Percentiles rank a stretch among this genome's conserved stretches.
These are phyloP conservation scores for Penelope pileata DNA, from an alignment of 2,113 vertebrate species.

Conservation along the genomic window DNA sequence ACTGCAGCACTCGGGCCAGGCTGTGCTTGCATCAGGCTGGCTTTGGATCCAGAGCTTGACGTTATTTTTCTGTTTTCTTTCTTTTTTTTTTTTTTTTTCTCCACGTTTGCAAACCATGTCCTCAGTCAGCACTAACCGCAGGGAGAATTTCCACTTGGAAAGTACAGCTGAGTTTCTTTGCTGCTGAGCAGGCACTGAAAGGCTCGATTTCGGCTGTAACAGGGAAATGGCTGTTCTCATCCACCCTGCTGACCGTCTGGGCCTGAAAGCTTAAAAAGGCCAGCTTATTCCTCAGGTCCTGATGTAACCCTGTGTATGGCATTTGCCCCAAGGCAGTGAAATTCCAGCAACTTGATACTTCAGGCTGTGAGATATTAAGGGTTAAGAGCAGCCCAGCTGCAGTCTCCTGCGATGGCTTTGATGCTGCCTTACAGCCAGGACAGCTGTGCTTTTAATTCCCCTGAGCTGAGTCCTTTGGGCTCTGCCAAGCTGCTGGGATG, in stretches of 20 bases:
- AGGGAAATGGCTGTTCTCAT: slow-evolving; percentile 57
- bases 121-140: slow-evolving; percentile 51
- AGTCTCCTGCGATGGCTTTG: not conserved
- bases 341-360: slow-evolving; percentile 17
- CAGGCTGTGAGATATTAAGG: not conserved
- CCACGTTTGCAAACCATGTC: not conserved
- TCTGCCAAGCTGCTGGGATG: not conserved
- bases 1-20: rapidly evolving
- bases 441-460: not conserved
- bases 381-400: not conserved
- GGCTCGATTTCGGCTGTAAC: not conserved
- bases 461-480: not conserved
- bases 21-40: not conserved
- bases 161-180: not conserved
- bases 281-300: slow-evolving; percentile 51
- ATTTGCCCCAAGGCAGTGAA: slow-evolving; percentile 36
- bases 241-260: not conserved
- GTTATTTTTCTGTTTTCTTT: not conserved
- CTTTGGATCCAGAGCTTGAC: not conserved
- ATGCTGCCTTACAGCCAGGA: not conserved
- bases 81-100: not conserved
- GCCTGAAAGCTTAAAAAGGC: slow-evolving; percentile 6
- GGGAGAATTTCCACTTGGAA: slow-evolving; percentile 54
- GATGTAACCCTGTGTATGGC: slow-evolving; percentile 24
- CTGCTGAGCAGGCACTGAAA: not conserved